phyloP scores from a whole-genome alignment of 2,888 invertebrate genomes.

The Melanargia galathea region DNA sequence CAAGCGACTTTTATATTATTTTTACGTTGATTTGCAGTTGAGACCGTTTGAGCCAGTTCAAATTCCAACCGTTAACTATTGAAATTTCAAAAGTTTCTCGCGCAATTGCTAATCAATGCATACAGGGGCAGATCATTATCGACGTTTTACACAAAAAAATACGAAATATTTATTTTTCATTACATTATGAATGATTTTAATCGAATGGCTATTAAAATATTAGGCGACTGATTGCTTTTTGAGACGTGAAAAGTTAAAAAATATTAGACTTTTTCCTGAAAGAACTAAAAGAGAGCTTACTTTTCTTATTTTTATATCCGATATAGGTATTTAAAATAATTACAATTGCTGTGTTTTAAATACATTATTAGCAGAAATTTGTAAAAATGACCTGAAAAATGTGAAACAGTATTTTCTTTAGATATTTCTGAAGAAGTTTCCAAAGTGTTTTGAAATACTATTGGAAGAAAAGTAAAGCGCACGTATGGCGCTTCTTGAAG shows the following conservation, averaged over 20 bases:
- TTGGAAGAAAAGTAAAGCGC: slow-evolving; percentile 31
- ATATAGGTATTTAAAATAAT: no score
- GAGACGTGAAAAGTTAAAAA: neutral
- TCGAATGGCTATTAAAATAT: neutral
- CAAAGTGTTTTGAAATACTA: neutral
- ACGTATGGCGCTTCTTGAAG: slow-evolving; percentile 28
- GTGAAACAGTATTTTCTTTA: neutral
- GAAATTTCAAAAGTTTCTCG: slow-evolving; percentile 1
- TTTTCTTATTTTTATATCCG: no score
- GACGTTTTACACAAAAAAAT: neutral
- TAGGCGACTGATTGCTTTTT: neutral
- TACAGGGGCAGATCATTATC: neutral
- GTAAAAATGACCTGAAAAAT: neutral
- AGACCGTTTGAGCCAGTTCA: neutral
- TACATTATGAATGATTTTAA: neutral
- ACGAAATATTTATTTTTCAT: neutral
- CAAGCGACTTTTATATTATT: slow-evolving; percentile 16
- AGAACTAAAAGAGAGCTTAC: neutral
- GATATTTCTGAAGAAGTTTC: neutral
- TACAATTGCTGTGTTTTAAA: no score
- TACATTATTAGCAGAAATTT: no score
- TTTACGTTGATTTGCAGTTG: slow-evolving; percentile 3
- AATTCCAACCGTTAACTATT: neutral
- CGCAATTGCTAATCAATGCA: neutral
- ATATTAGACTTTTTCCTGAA: neutral